phyloP scores from a whole-genome alignment of 1,140 invertebrate species.

The Cardiocondyla obscurior region DNA sequence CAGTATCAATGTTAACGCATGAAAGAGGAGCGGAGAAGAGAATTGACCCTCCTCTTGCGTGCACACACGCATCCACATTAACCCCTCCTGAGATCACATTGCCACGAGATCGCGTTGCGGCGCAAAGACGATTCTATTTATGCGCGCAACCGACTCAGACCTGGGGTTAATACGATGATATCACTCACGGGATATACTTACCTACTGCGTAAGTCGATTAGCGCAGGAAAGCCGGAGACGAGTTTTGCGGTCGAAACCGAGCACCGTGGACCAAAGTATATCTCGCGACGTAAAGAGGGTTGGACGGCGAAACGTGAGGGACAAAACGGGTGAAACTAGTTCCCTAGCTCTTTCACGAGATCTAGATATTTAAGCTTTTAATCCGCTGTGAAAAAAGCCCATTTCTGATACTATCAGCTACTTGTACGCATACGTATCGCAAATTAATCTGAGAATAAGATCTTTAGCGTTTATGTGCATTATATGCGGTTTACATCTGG shows the following conservation, averaged over 20 bases:
- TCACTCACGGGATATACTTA: slow-evolving; percentile 77
- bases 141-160: slow-evolving; percentile 73
- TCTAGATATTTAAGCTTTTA: slow-evolving; percentile 62
- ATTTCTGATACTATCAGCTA: slow-evolving; percentile 43
- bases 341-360: slow-evolving; percentile 51
- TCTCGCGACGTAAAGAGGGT: slow-evolving; percentile 58
- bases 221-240: slow-evolving; percentile 69
- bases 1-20: slow-evolving; percentile 68
- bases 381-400: slow-evolving; percentile 59
- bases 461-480: not conserved
- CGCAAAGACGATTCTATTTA: slow-evolving; percentile 79
- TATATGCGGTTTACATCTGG: slow-evolving; percentile 17
- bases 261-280: slow-evolving; percentile 33
- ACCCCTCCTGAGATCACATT: no score
- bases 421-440: slow-evolving; percentile 22
- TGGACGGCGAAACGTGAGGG: slow-evolving; percentile 63
- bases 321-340: slow-evolving; percentile 70
- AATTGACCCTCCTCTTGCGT: slow-evolving; percentile 52
- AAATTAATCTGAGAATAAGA: slow-evolving; percentile 18
- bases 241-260: slow-evolving; percentile 72
- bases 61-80: slow-evolving; percentile 65
- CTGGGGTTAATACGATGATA: slow-evolving; percentile 77
- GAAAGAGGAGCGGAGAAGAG: slow-evolving; percentile 14
- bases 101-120: slow-evolving; percentile 69
- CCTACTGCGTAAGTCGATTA: slow-evolving; percentile 76